Evolutionary conservation across 2,888 invertebrate genomes (phyloP), one percentile per base, ranked within the genome.

Genomic region (Pogonocherus hispidulus): DNA sequence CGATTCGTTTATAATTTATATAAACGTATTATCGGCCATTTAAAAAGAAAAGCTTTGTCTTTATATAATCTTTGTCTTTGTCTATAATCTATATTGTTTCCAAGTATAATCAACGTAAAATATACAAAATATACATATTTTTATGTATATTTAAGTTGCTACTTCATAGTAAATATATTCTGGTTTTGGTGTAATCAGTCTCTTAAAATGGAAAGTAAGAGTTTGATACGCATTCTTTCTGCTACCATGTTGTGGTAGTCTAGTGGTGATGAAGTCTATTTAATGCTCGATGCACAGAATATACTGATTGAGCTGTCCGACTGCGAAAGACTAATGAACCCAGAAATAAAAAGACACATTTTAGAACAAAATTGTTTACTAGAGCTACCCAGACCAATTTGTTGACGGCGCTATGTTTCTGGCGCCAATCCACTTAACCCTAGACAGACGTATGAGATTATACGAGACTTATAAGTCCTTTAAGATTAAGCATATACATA

Each of bases 371-470:
- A 32, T 16, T 32, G 32, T 32, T 32, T 18, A 52, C 32, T 52
- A 27, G 18, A 32, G 16, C 32, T 9, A 32, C 16, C 11, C 22
- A 37, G 37, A 35, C 41, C 37, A 18, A 14, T 41, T n/a, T 41
- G 55, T 37, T 41, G 55, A n/a, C 37, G 55, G 37, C 55, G 55
- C 20, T 8, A 44, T 55, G 8, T 20, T 11, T 20, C 46, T 57
- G 57, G 57, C 57, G 57, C 57, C 57, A 57, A 55, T 23, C 23
- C 44, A 14, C 18, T 23, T 46, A 41, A 18, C 20, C 18, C 18
- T 57, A 20, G 35, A 18, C 2, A 9, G 16, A 4, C 57, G 46
- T 57, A 27, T 52, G 23, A 57, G 16, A 44, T 22, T 41, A 57
- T 57, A 57, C n/a, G n/a, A 9, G n/a, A 16, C 41, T 14, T 41